Percentiles rank a stretch among this genome's conserved stretches.
These are phyloP conservation scores for Alsophila aescularia DNA, from an alignment of 2,888 invertebrate species.

Conservation along the genomic window DNA sequence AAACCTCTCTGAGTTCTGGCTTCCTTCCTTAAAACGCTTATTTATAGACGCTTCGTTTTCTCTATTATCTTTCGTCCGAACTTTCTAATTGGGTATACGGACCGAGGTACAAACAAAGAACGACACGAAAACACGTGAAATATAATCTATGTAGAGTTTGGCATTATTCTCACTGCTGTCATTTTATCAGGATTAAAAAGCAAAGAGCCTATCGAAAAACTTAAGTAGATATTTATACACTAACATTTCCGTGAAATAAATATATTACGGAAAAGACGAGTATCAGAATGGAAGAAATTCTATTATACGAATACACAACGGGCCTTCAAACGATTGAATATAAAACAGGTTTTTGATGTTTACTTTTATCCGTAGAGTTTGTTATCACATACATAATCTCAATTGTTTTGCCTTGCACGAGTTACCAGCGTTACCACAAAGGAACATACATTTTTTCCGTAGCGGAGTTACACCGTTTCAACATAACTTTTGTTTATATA, in stretches of 20 bases:
- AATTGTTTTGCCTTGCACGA: slow-evolving; percentile 44
- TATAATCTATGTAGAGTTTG: slow-evolving; percentile 23
- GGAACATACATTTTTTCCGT: slow-evolving; percentile 31
- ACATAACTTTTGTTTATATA: slow-evolving; percentile 38
- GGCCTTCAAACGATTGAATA: slow-evolving; percentile 42
- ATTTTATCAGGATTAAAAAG: slow-evolving; percentile 24
- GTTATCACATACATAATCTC: slow-evolving; percentile 43
- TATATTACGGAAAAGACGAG: slow-evolving; percentile 34
- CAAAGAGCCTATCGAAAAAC: slow-evolving; percentile 20
- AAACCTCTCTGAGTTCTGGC: slow-evolving; percentile 30
- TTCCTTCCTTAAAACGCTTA: slow-evolving; percentile 32
- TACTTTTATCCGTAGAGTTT: slow-evolving; percentile 37
- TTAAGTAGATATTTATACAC: slow-evolving; percentile 19
- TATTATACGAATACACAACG: slow-evolving; percentile 32
- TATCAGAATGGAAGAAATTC: slow-evolving; percentile 42
- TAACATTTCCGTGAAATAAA: slow-evolving; percentile 18
- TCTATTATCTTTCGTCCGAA: slow-evolving; percentile 43
- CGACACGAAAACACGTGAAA: slow-evolving; percentile 24
- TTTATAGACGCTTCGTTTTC: slow-evolving; percentile 32
- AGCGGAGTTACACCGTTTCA: slow-evolving; percentile 35
- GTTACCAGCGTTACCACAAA: slow-evolving; percentile 28
- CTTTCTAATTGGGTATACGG: slow-evolving; percentile 49
- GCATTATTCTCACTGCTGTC: slow-evolving; percentile 17
- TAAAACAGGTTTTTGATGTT: slow-evolving; percentile 48
- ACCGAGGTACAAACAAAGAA: slow-evolving; percentile 25